phyloP scores from a whole-genome alignment of 92 coral and sea anemone genomes.

The Nematostella vectensis region DNA sequence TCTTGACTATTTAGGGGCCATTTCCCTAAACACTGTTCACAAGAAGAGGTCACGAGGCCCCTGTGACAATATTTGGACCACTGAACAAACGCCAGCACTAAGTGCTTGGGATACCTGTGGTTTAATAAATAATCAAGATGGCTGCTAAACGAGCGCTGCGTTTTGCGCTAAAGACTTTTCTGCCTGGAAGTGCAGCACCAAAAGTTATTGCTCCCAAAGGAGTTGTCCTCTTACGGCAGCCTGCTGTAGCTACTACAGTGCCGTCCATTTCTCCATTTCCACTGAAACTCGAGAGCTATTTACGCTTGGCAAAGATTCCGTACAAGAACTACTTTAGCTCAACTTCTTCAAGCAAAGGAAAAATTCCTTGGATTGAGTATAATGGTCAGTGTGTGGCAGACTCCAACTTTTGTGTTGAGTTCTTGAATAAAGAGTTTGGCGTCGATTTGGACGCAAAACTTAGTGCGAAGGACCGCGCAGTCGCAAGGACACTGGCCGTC shows the following conservation, averaged over 20 bases:
- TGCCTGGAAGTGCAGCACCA: too few species aligned
- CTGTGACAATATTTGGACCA: too few species aligned
- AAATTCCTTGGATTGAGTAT: conserved; percentile 1
- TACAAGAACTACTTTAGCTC: background rate
- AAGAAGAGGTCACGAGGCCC: too few species aligned
- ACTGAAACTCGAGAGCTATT: background rate
- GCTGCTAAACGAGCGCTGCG: too few species aligned
- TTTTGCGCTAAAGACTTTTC: too few species aligned
- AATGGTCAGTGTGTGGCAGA: background rate
- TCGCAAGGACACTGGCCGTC: background rate
- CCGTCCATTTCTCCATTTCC: background rate
- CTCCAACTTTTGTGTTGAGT: background rate
- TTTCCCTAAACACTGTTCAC: too few species aligned
- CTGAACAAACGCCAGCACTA: too few species aligned
- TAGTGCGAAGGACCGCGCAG: background rate
- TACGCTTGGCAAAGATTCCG: background rate
- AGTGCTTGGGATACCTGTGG: too few species aligned
- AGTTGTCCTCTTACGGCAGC: background rate
- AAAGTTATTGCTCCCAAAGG: too few species aligned
- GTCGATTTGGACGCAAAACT: background rate
- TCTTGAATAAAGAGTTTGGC: background rate
- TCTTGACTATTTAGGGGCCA: too few species aligned
- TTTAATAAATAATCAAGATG: too few species aligned
- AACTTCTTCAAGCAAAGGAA: background rate
- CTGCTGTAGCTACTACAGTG: background rate